Conservation (phyloP, 2,888 invertebrate genomes). For the Chymomyza procnemis region DNA sequence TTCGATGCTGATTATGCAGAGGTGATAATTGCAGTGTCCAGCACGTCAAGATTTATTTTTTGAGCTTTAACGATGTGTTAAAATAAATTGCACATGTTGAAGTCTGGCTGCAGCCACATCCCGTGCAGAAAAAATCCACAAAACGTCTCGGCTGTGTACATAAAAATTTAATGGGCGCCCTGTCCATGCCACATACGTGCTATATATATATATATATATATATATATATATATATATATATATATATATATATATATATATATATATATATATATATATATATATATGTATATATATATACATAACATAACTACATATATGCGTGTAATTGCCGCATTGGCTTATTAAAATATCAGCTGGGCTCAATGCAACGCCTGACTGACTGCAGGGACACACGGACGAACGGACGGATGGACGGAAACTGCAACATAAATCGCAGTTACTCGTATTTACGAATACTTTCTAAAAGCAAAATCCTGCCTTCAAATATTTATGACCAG, state of each 20-base stretch:
- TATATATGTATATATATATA: too few relatives aligned
- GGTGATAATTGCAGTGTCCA: slow-evolving; percentile 77
- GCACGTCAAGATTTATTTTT: slow-evolving; percentile 75
- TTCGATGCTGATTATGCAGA: slow-evolving; percentile 66
- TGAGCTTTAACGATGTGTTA: slow-evolving; percentile 76
- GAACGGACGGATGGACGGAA: too few relatives aligned
- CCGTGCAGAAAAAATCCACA: slow-evolving; percentile 52
- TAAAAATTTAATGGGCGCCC: slow-evolving; percentile 56
- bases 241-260: not conserved
- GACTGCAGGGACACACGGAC: slow-evolving; percentile 27
- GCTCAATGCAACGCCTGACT: slow-evolving; percentile 1
- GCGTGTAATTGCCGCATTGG: slow-evolving; percentile 47
- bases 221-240: too few relatives aligned
- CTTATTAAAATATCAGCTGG: slow-evolving; percentile 62
- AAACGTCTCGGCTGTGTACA: slow-evolving; percentile 69
- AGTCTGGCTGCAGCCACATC: not conserved
- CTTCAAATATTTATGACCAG: slow-evolving; percentile 49
- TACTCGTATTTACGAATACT: slow-evolving; percentile 30
- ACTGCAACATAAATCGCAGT: slow-evolving; percentile 35
- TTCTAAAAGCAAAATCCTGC: slow-evolving; percentile 44
- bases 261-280: not conserved
- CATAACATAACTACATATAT: slow-evolving; percentile 38
- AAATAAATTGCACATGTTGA: slow-evolving; percentile 74
- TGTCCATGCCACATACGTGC: too few relatives aligned
- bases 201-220: not conserved